Base-by-base conservation (phyloP, 2,113 vertebrate species). In the Gnathonemus longibarbis region DNA sequence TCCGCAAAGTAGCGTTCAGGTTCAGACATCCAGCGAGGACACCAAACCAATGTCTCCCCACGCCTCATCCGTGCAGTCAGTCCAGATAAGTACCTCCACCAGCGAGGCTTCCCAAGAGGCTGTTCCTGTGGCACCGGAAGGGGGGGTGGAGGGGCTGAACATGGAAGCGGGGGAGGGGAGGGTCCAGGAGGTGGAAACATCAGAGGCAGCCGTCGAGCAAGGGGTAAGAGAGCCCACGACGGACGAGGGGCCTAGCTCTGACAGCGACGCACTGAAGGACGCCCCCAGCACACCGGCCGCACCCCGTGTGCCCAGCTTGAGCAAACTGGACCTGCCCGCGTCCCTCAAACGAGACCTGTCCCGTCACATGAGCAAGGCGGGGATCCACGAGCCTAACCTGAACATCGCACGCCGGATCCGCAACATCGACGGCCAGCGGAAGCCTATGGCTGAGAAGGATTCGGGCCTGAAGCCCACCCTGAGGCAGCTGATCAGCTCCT, bases 401-500 rank as follows among this genome's bases (percentile, higher is more conserved):
- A 98, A 99, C 90, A 98, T 94, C 0, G 98, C 98, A 3, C 96
- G 98, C 0, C 97, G 98, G 3, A 98, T 99, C 92, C 95, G 98
- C 8, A 98, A 98, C 53, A 92, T 98, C 39, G 97, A 96, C 0
- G 97, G 96, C 66, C 95, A 97, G 11, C 94, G 97, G 19, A 97
- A 94, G 85, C 95, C 92, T 0, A 98, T 99, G 88, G 84, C 95
- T 0, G 98, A 99, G 86, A 99, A 99, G 91, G 98, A 99, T 15
- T 97, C 97, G 0, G 97, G 97, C 0, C 96, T 99, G 45, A 99
- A 98, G 92, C 98, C 98, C 3, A 99, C 98, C 0, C 95, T 99
- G 1, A 95, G 97, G 27, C 98, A 99, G 92, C 97, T 99, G 90
- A 97, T 99, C 89, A 98, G 97, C 93, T 96, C 97, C n/a, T 97